Evolutionary conservation across 2,888 invertebrate species (phyloP).

Genomic region (Plusia festucae): DNA sequence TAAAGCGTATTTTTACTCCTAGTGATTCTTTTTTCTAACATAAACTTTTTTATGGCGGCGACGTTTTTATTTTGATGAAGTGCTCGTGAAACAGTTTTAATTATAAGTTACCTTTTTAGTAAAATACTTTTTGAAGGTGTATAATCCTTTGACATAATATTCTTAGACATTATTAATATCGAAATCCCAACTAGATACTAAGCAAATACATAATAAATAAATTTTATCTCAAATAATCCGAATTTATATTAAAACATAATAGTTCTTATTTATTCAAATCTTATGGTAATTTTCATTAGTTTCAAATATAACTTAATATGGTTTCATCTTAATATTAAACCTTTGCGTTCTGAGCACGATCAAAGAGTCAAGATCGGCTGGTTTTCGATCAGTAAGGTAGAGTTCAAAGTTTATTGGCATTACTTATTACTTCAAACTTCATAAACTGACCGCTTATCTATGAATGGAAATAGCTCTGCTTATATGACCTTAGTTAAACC

Average conservation of each 20-base stretch:
- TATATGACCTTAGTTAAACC: background rate
- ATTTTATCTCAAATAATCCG: background rate
- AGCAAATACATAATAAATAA: background rate
- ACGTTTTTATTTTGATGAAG: conserved; percentile 30
- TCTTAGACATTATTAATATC: background rate
- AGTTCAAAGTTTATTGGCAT: conserved; percentile 5
- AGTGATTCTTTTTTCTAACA: conserved; percentile 56
- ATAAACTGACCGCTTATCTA: background rate
- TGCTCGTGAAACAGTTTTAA: conserved; percentile 23
- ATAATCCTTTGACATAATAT: background rate
- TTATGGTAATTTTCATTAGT: background rate
- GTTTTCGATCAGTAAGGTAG: background rate
- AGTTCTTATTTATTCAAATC: no score
- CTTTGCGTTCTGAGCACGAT: background rate
- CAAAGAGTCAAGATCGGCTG: background rate
- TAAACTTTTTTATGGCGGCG: conserved; percentile 49
- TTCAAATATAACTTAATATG: conserved; percentile 2
- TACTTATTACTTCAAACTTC: background rate
- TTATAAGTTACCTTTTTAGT: background rate
- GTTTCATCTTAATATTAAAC: conserved; percentile 1
- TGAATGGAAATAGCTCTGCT: no score
- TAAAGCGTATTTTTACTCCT: no score
- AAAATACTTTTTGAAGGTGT: background rate
- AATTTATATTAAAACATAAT: background rate
- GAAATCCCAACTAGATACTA: background rate